Conservation (phyloP, 2,888 invertebrate genomes). For the Nezara viridula region DNA sequence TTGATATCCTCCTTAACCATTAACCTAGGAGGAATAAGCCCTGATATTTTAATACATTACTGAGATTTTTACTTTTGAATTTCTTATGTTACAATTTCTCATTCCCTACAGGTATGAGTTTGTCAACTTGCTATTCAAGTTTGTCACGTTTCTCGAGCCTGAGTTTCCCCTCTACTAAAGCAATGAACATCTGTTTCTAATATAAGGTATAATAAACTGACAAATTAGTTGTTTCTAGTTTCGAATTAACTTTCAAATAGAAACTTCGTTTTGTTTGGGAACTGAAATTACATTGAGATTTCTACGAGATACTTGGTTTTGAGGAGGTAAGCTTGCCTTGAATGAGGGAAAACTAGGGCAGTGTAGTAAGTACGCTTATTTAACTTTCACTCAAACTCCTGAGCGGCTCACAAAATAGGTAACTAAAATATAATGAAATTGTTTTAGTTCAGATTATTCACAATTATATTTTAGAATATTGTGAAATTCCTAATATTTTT, state of each 20-base stretch:
- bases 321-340: not conserved
- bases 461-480: not conserved
- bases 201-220: not conserved
- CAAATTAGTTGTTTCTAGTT: slow-evolving; percentile 12
- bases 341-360: not conserved
- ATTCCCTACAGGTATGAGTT: not conserved
- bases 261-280: not conserved
- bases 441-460: not conserved
- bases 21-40: too few species aligned
- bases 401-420: not conserved
- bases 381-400: not conserved
- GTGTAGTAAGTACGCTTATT: not conserved
- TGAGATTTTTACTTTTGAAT: too few species aligned
- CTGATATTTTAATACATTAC: too few species aligned
- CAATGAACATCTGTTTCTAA: not conserved
- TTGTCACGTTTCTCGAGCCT: not conserved
- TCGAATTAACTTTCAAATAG: not conserved
- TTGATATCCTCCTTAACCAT: too few species aligned
- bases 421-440: not conserved
- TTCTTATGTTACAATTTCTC: too few species aligned
- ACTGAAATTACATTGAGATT: not conserved
- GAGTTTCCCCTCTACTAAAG: not conserved
- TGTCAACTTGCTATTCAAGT: not conserved
- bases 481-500: too few species aligned
- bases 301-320: not conserved